Evolutionary conservation across 2,113 vertebrate genomes (phyloP).

Genomic region (Todiramphus chloris): DNA sequence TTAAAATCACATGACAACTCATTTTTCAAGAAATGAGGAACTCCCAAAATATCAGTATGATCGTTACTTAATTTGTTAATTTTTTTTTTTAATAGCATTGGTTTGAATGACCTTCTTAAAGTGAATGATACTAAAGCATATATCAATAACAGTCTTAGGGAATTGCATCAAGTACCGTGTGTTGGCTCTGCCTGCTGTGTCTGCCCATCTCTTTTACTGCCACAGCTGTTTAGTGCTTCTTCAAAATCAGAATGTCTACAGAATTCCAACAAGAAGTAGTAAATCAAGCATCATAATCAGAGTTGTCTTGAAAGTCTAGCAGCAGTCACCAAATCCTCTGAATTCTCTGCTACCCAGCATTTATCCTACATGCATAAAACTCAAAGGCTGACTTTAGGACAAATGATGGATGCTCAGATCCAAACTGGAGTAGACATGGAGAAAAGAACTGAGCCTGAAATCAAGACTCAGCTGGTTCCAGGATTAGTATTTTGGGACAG

Average conservation of each 20-base stretch:
- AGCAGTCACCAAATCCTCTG: neutral
- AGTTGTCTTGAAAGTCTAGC: neutral
- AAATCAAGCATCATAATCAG: slow-evolving; percentile 49
- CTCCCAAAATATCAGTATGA: neutral
- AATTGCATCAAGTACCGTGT: neutral
- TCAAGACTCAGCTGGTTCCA: neutral
- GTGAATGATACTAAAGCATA: neutral
- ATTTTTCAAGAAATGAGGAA: slow-evolving; percentile 6
- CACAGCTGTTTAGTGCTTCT: slow-evolving; percentile 33
- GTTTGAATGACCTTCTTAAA: slow-evolving; percentile 18
- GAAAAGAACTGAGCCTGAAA: neutral
- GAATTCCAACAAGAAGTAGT: slow-evolving; percentile 1
- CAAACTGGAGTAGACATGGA: neutral
- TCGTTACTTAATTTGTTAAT: neutral
- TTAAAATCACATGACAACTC: slow-evolving; percentile 6
- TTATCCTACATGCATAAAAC: neutral
- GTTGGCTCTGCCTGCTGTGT: slow-evolving; percentile 29
- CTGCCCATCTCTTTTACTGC: slow-evolving; percentile 51
- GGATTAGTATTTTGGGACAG: neutral
- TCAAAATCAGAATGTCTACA: slow-evolving; percentile 41
- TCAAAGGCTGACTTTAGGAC: neutral
- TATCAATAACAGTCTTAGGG: neutral
- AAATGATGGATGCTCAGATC: neutral
- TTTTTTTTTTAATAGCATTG: neutral
- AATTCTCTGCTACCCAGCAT: neutral